phyloP scores from a whole-genome alignment of 2,797 vertebrate genomes.

The Orientallactaga sibirica region DNA sequence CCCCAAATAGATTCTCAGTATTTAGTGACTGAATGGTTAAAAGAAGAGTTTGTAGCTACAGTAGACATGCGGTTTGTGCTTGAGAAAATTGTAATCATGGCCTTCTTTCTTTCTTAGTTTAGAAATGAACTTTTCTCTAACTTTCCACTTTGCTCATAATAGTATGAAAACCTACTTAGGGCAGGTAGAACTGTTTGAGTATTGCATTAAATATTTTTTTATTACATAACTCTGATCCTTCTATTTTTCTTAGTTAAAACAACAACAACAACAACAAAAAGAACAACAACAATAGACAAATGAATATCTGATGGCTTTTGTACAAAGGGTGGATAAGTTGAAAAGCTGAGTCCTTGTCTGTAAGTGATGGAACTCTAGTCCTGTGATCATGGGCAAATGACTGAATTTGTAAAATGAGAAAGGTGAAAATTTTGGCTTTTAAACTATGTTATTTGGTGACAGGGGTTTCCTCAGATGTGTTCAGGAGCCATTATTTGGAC shows the following conservation, averaged over 20 bases:
- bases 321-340: slow-evolving; percentile 27
- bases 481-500: neutral
- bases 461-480: neutral
- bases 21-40: slow-evolving; percentile 58
- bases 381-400: neutral
- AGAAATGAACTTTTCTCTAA: slow-evolving; percentile 29
- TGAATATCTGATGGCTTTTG: slow-evolving; percentile 39
- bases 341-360: slow-evolving; percentile 50
- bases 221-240: slow-evolving; percentile 46
- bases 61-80: neutral
- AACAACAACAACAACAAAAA: slow-evolving; percentile 31
- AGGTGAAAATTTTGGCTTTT: slow-evolving; percentile 42
- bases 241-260: slow-evolving; percentile 60
- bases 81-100: slow-evolving; percentile 35
- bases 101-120: slow-evolving; percentile 42
- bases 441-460: neutral
- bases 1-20: slow-evolving; percentile 30
- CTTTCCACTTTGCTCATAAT: slow-evolving; percentile 15
- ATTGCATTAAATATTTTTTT: slow-evolving; percentile 47
- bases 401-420: slow-evolving; percentile 53
- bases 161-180: slow-evolving; percentile 39
- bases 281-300: slow-evolving; percentile 52
- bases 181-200: slow-evolving; percentile 50
- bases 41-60: slow-evolving; percentile 14
- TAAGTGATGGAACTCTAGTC: neutral